These are phyloP conservation scores for Brachystomella parvula DNA, from an alignment of 1,140 invertebrate genomes.

Conservation along the genomic window DNA sequence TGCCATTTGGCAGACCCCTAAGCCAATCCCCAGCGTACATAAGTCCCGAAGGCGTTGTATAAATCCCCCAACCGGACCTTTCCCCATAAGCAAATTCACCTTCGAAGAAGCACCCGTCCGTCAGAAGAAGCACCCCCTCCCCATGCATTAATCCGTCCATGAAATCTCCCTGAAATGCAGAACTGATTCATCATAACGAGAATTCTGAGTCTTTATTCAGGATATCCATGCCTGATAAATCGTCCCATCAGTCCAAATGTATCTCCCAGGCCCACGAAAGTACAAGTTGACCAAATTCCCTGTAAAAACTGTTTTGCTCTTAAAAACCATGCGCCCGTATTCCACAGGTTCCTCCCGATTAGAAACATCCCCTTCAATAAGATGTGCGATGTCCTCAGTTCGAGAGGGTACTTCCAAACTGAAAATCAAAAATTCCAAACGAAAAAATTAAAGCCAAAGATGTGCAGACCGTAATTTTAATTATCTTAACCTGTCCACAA, in stretches of 20 bases:
- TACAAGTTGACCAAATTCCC: conserved; percentile 30
- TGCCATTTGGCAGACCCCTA: conserved; percentile 72
- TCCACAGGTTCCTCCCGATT: conserved; percentile 17
- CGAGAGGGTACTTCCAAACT: conserved; percentile 26
- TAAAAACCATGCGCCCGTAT: conserved; percentile 30
- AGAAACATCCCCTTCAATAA: conserved; percentile 21
- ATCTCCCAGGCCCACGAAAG: conserved; percentile 30
- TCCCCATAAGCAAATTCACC: conserved; percentile 69
- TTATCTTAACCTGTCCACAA: conserved; percentile 22
- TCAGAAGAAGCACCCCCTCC: conserved; percentile 67
- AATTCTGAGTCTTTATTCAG: too few species aligned
- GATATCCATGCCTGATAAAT: conserved; percentile 17
- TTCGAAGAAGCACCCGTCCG: conserved; percentile 65
- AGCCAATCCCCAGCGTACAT: conserved; percentile 76
- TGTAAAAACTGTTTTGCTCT: conserved; percentile 31
- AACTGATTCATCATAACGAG: background rate
- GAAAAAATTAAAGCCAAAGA: background rate
- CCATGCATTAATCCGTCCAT: conserved; percentile 56
- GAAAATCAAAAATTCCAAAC: background rate
- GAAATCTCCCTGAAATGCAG: conserved; percentile 32
- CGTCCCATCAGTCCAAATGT: conserved; percentile 28
- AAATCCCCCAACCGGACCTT: conserved; percentile 63
- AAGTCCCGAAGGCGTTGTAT: conserved; percentile 57
- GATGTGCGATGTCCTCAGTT: background rate
- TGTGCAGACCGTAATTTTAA: background rate